Evolutionary conservation across 1,140 invertebrate species (phyloP), one percentile per base, ranked within the genome.

Genomic region (Meteorus sp.): DNA sequence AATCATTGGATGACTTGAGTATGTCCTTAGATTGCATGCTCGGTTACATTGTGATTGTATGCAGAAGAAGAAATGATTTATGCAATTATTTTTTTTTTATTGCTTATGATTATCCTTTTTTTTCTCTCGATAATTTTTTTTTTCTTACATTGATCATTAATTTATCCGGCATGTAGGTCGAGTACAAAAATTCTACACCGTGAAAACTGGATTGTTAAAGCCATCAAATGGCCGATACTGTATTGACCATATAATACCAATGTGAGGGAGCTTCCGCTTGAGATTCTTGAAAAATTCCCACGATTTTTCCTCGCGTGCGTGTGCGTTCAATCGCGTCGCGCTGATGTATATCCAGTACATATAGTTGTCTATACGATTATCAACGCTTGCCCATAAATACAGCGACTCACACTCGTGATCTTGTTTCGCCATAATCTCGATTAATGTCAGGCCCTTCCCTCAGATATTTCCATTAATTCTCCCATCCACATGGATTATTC

Each of bases 61-160:
- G 58, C 31, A 63, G 64, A 62, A 56, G 56, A 66, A 66, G 64
- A 62, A 65, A 50, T 60, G 54, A 54, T 68, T 68, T 68, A 67
- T 60, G 19, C 66, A 69, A 68, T 52, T 25, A 39, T 57, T 54
- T 25, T 20, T 56, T 62, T 60, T 61, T 59, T 54, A 31, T 55
- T 51, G 22, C 20, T 23, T 13, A n/a, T n/a, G n/a, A n/a, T n/a
- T n/a, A n/a, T n/a, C n/a, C n/a, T n/a, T n/a, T n/a, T n/a, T n/a
- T n/a, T n/a, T n/a, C n/a, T n/a, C n/a, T n/a, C n/a, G n/a, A n/a
- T n/a, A n/a, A n/a, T n/a, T n/a, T n/a, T n/a, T n/a, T n/a, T n/a
- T n/a, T n/a, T n/a, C n/a, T n/a, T n/a, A n/a, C n/a, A n/a, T n/a
- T n/a, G n/a, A n/a, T n/a, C n/a, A n/a, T n/a, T n/a, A n/a, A n/a